Percentiles rank a stretch among this genome's conserved stretches.
phyloP scores from a whole-genome alignment of 2,113 vertebrate genomes.

The Toxotes chatareus region DNA sequence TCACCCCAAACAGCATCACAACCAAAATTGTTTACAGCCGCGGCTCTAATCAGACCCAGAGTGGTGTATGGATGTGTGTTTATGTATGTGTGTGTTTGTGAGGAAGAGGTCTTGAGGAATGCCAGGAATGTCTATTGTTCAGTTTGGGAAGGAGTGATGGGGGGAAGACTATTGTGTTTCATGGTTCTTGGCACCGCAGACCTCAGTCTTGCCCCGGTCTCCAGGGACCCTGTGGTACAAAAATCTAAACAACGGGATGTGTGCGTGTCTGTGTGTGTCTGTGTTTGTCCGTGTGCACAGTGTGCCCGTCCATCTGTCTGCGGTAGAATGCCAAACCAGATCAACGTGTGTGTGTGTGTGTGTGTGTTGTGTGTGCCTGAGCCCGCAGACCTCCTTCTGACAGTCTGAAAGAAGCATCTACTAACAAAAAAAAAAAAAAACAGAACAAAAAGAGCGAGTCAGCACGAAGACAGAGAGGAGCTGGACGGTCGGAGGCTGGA shows the following conservation, averaged over 20 bases:
- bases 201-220: conserved; percentile 58
- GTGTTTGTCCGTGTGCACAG: conserved; percentile 11
- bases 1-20: conserved; percentile 2
- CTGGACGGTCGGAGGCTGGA: neutral
- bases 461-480: neutral
- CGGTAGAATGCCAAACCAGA: conserved; percentile 40
- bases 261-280: conserved; percentile 38
- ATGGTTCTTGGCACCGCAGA: conserved; percentile 71
- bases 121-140: conserved; percentile 79
- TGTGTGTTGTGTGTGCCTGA: neutral
- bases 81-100: conserved; percentile 37
- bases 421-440: conserved; percentile 9
- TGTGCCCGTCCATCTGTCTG: conserved; percentile 51
- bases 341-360: conserved; percentile 12
- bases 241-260: conserved; percentile 61
- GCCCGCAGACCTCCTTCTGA: neutral
- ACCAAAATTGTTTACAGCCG: conserved; percentile 38
- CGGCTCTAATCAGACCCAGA: conserved; percentile 59
- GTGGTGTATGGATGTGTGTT: conserved; percentile 23
- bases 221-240: conserved; percentile 60
- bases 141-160: conserved; percentile 55
- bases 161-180: conserved; percentile 77
- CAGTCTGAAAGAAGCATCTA: conserved; percentile 23
- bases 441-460: conserved; percentile 26
- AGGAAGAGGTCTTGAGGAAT: conserved; percentile 76